Evolutionary conservation across 2,113 vertebrate genomes (phyloP), one percentile per base, ranked within the genome.

Genomic region (Acanthochromis polyacanthus): DNA sequence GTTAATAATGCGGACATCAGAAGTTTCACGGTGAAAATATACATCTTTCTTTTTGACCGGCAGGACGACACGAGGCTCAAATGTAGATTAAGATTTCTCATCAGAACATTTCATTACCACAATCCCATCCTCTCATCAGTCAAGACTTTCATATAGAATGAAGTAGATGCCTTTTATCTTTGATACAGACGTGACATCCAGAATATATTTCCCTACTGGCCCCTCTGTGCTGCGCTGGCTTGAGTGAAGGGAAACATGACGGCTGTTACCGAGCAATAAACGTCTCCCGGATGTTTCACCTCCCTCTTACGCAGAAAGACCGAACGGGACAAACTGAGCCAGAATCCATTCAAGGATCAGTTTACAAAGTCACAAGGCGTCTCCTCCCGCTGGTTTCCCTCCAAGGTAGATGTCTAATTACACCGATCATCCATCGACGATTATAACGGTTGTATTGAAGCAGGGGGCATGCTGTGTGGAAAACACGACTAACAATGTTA

Each of bases 401-500:
- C 68, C 9, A 28, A 73, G 45, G 40, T 62, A 46, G 74, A 65
- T 12, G 38, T 48, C 57, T 78, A 78, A 86, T 89, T 84, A 71
- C 71, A 58, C 77, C n/a, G 75, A 82, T 84, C 70, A 72, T 78
- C 75, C 61, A 62, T 83, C 56, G 8, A 15, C 30, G 15, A 67
- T 82, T 81, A 51, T 52, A 83, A 72, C 51, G 16, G 79, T 5
- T 60, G 56, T 23, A 72, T 56, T 67, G 74, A 88, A 68, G 59
- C 71, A 63, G 32, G 32, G 73, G 67, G 32, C 78, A 68, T 20
- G 85, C 79, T 81, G 88, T 52, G 84, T 58, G 73, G 64, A 88
- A 85, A 89, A 90, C 77, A 85, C 25, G 65, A 80, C 65, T 63
- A 71, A 88, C 87, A 83, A 80, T 78, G 78, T 85, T 82, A 86